phyloP scores from a whole-genome alignment of 2,113 vertebrate species.

The Scopus umbretta region DNA sequence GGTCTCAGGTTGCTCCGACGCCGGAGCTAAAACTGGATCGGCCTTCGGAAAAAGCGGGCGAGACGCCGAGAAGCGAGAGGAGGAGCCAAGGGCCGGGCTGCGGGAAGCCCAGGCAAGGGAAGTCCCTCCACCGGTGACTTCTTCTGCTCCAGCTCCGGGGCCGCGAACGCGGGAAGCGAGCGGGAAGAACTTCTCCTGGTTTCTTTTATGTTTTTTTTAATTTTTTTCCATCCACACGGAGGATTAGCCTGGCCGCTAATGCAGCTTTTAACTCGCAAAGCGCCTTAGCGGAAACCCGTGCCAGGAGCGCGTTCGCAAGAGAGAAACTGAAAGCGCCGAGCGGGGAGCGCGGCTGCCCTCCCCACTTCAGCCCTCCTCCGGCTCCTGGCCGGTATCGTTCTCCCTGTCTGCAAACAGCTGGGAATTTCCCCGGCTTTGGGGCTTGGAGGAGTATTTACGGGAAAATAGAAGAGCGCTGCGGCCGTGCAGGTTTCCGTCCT shows the following conservation, averaged over 20 bases:
- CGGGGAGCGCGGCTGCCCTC: not conserved
- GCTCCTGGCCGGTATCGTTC: rapidly evolving
- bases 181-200: not conserved
- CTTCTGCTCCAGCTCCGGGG: not conserved
- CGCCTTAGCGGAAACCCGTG: not conserved
- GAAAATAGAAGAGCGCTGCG: not conserved
- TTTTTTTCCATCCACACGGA: not conserved
- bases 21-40: not conserved
- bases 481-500: not conserved
- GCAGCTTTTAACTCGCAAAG: not conserved
- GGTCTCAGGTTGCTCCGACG: not conserved
- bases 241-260: not conserved
- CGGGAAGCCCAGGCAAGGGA: not conserved
- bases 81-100: not conserved
- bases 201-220: not conserved
- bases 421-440: not conserved
- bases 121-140: not conserved
- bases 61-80: not conserved
- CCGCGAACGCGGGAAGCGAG: not conserved
- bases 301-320: not conserved
- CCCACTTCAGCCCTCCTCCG: not conserved
- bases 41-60: not conserved
- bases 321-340: constrained; percentile 43
- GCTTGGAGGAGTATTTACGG: not conserved
- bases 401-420: not conserved